Evolutionary conservation across 2,797 vertebrate species (phyloP).

Genomic region (Hyperoplus immaculatus): DNA sequence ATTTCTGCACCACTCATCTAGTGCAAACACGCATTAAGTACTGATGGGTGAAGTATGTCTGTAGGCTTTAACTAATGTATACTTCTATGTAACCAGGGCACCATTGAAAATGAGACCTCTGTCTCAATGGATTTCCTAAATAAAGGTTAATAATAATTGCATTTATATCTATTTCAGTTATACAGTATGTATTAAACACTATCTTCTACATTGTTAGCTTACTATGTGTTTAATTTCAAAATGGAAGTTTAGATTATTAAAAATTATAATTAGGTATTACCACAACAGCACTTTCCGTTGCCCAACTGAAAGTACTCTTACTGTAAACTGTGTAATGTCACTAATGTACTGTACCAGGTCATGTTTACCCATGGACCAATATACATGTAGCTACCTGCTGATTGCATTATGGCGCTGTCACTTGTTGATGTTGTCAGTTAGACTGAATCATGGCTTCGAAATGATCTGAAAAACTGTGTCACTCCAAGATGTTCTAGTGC

Average conservation of each 20-base stretch:
- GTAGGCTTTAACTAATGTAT: neutral
- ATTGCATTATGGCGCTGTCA: neutral
- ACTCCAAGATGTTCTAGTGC: neutral
- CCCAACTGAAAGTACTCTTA: neutral
- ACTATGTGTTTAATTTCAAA: neutral
- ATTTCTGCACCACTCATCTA: constrained; percentile 17
- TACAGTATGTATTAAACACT: neutral
- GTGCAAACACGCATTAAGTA: neutral
- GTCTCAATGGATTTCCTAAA: too few species aligned
- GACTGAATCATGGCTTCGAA: neutral
- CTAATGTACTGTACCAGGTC: neutral
- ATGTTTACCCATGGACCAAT: neutral
- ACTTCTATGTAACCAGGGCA: too few species aligned
- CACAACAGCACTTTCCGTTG: neutral
- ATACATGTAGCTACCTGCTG: neutral
- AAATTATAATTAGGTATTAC: neutral
- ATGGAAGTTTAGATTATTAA: neutral
- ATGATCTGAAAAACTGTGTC: neutral
- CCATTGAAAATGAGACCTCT: too few species aligned
- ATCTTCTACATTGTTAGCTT: neutral
- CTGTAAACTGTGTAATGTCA: neutral
- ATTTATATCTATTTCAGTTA: neutral
- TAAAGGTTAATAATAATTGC: neutral
- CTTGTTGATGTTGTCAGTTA: neutral
- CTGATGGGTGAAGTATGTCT: neutral